Percentiles rank a stretch among this genome's conserved stretches.
Conservation (phyloP, 2,888 invertebrate species). For the Papilio gigon region DNA sequence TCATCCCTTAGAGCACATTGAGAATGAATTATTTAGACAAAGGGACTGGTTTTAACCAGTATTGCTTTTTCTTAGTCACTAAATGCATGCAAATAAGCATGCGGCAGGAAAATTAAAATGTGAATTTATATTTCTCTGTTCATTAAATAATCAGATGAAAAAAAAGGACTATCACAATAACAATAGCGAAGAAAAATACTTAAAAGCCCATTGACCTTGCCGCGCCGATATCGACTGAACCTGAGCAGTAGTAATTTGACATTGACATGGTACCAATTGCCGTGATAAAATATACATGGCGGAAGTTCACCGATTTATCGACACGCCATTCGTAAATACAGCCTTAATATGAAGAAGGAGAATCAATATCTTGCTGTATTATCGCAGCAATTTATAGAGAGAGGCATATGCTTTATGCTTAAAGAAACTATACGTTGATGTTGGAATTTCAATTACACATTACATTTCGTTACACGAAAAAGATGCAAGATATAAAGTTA, state of each 20-base stretch:
- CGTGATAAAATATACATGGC: slow-evolving; percentile 32
- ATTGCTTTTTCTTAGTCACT: no score
- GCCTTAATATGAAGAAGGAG: not conserved
- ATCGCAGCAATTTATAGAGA: not conserved
- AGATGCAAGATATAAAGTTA: not conserved
- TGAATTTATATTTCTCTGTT: no score
- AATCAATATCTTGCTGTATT: not conserved
- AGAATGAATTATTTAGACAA: no score
- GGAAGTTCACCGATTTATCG: slow-evolving; percentile 26
- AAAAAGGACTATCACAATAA: not conserved
- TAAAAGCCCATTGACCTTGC: slow-evolving; percentile 25
- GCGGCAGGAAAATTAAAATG: no score
- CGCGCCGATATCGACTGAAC: slow-evolving; percentile 17
- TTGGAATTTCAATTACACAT: not conserved
- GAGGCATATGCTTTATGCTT: not conserved
- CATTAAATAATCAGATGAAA: no score
- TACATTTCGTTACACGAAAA: not conserved
- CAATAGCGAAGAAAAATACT: not conserved
- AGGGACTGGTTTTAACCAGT: no score
- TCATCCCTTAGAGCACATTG: no score
- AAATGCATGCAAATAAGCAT: no score
- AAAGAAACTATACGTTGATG: not conserved
- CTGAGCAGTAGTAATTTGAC: slow-evolving; percentile 29
- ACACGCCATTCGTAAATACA: slow-evolving; percentile 24
- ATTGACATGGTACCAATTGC: slow-evolving; percentile 36